These are phyloP conservation scores for Nomada goodeniana DNA, from an alignment of 2,888 invertebrate species.

Conservation along the genomic window DNA sequence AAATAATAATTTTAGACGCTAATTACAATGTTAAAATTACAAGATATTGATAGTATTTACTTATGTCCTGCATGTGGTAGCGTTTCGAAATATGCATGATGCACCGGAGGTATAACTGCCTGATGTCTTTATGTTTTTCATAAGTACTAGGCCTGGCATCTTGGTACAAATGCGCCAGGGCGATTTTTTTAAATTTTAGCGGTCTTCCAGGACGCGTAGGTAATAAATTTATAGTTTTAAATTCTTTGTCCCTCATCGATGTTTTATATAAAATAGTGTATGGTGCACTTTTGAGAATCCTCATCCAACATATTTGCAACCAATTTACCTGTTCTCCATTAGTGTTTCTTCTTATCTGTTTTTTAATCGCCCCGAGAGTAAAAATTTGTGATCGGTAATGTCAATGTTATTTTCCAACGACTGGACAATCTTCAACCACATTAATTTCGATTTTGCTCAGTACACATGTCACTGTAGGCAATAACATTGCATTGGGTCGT, in stretches of 20 bases:
- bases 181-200: slow-evolving; percentile 51
- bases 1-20: slow-evolving; percentile 27
- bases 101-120: slow-evolving; percentile 39
- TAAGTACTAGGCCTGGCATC: slow-evolving; percentile 44
- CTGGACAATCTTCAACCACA: slow-evolving; percentile 53
- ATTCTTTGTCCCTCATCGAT: slow-evolving; percentile 15
- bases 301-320: slow-evolving; percentile 44
- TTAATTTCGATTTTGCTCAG: slow-evolving; percentile 51
- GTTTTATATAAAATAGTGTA: slow-evolving; percentile 29
- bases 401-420: slow-evolving; percentile 51
- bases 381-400: slow-evolving; percentile 39
- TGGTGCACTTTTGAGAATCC: slow-evolving; percentile 18
- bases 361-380: slow-evolving; percentile 57
- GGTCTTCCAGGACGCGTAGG: slow-evolving; percentile 48
- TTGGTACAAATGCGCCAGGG: slow-evolving; percentile 44
- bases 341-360: slow-evolving; percentile 48
- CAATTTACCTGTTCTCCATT: slow-evolving; percentile 53
- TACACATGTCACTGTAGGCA: slow-evolving; percentile 48
- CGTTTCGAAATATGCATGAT: slow-evolving; percentile 24
- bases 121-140: slow-evolving; percentile 50
- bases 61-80: slow-evolving; percentile 21
- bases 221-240: slow-evolving; percentile 30
- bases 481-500: slow-evolving; percentile 62
- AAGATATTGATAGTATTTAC: slow-evolving; percentile 40
- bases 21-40: slow-evolving; percentile 39